Conservation (phyloP, 2,797 vertebrate species). For the Pseudotriccus pelzelni region DNA sequence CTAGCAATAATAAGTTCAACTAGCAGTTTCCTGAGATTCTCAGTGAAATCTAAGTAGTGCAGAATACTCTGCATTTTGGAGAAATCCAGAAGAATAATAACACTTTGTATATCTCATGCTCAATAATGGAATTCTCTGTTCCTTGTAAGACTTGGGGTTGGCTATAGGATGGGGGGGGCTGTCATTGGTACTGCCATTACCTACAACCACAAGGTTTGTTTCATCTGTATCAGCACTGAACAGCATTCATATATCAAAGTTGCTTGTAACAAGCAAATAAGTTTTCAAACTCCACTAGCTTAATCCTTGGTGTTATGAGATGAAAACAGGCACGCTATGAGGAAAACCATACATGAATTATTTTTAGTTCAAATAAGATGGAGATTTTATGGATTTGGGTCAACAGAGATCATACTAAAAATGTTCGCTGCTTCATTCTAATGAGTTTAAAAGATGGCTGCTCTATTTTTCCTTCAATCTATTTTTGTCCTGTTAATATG, state of each 20-base stretch:
- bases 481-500: not conserved
- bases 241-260: not conserved
- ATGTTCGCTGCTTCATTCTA: not conserved
- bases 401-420: conserved; percentile 23
- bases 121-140: not conserved
- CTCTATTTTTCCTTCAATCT: not conserved
- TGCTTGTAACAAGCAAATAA: not conserved
- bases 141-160: not conserved
- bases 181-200: not conserved
- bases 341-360: not conserved
- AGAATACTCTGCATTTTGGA: not conserved
- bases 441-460: not conserved
- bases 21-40: not conserved
- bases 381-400: conserved; percentile 62
- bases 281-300: not conserved
- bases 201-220: not conserved
- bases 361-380: conserved; percentile 47
- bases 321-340: not conserved
- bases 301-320: not conserved
- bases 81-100: not conserved
- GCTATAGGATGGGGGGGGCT: accelerated
- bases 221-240: not conserved
- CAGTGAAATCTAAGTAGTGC: not conserved
- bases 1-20: not conserved
- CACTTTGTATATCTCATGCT: not conserved